Conservation (phyloP, 2,888 invertebrate species). For the Kryphioiulus occultus region DNA sequence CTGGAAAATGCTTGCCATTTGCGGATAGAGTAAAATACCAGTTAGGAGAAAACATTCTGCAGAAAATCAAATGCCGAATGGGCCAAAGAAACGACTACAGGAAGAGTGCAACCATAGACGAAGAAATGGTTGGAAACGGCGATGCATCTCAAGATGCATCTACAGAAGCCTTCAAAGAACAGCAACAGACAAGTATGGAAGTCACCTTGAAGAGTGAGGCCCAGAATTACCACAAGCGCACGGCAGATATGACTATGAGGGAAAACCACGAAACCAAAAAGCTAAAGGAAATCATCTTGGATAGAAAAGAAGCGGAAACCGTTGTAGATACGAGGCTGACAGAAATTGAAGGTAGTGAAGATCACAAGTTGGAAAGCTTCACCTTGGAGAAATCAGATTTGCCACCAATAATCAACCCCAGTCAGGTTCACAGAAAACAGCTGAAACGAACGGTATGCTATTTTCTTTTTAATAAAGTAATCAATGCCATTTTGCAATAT, state of each 20-base stretch:
- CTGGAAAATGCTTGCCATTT: constrained; percentile 36
- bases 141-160: no score
- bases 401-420: neutral
- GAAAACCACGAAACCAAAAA: constrained; percentile 21
- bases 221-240: neutral
- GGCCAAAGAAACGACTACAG: neutral
- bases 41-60: constrained; percentile 29
- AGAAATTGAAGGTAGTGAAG: neutral
- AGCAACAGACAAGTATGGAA: neutral
- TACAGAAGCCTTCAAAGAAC: neutral
- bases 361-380: neutral
- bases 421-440: neutral
- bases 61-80: constrained; percentile 45
- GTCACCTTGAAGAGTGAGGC: neutral
- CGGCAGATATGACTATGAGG: neutral
- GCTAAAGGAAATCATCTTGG: neutral
- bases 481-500: neutral
- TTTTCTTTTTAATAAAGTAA: neutral
- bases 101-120: neutral
- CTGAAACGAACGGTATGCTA: constrained; percentile 20
- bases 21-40: constrained; percentile 37
- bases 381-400: constrained; percentile 9
- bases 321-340: neutral
- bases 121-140: neutral
- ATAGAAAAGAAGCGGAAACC: neutral